phyloP scores from a whole-genome alignment of 2,888 invertebrate genomes.

The Lumbricus terrestris region DNA sequence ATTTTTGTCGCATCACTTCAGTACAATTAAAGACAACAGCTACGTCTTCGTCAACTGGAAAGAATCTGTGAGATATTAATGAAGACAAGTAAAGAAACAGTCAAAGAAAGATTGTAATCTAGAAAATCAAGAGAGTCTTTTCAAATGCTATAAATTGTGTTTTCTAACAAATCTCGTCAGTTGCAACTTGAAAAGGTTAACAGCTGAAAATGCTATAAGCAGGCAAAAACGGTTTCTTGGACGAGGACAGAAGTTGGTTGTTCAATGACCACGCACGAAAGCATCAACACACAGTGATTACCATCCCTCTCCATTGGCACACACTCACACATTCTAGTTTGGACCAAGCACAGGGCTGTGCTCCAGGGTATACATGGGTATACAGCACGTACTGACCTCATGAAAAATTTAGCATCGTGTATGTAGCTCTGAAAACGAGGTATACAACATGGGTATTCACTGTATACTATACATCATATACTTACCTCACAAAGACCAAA shows the following conservation, averaged over 20 bases:
- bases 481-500: too few species aligned
- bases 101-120: neutral
- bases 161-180: neutral
- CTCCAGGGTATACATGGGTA: too few species aligned
- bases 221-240: neutral
- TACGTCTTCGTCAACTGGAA: neutral
- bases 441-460: too few species aligned
- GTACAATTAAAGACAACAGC: neutral
- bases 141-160: neutral
- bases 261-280: too few species aligned
- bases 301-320: neutral
- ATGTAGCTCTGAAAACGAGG: too few species aligned
- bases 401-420: too few species aligned
- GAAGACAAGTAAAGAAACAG: neutral
- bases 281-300: too few species aligned
- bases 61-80: neutral
- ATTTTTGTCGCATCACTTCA: neutral
- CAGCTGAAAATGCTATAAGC: neutral
- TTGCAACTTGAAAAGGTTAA: neutral
- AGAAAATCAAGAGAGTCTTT: neutral
- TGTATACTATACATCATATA: too few species aligned
- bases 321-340: neutral
- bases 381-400: too few species aligned
- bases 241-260: too few species aligned
- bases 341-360: too few species aligned